Base-by-base conservation (phyloP, 1,140 invertebrate genomes). In the Mizuhopecten yessoensis region DNA sequence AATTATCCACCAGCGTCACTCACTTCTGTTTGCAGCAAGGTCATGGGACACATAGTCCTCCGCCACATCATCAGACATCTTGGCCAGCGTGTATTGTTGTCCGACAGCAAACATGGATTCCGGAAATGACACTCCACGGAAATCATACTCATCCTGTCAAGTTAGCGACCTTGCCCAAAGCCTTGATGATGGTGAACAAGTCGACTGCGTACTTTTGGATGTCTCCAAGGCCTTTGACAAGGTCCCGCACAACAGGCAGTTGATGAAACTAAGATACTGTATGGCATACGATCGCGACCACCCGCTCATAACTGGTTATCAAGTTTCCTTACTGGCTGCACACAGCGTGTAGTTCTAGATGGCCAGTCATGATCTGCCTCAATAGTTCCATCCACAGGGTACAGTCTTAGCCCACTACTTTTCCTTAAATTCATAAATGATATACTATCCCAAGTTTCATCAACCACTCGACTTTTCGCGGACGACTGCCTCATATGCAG, bases 301-400 rank as follows among this genome's bases (percentile, higher is more conserved):
- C 39, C 39, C 34, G 33, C 87, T n/a, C 75, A 49, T 11, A 17
- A 45, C 33, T 90, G 90, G 90, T 87, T 87, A 29, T 9, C n/a
- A 36, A 3, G 86, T 13, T 92, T 91, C 86, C 90, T 93, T 0
- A 42, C 11, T 23, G 90, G 33, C 13, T 42, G 86, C 0, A 89
- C 86, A 10, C 92, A 93, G 86, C 34, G 34, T 29, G 92, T 93
- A n/a, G 87, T 92, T 29, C 86, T 89, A 5, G 89, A 91, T 20
- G 88, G 90, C 34, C 5, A 39, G 17, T n/a, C 39, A 3, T 92
- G 88, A 33, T 29, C 34, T 17, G 33, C n/a, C 10, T 33, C 87
- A 9, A 23, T 45, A 34, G 88, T 93, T 17, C 29, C 42, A 7
- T 92, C 90, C 92, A 17, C 90, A 92, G 42, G 88, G 92, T 0